Conservation (phyloP, 2,797 vertebrate species). For the Mustela erminea region DNA sequence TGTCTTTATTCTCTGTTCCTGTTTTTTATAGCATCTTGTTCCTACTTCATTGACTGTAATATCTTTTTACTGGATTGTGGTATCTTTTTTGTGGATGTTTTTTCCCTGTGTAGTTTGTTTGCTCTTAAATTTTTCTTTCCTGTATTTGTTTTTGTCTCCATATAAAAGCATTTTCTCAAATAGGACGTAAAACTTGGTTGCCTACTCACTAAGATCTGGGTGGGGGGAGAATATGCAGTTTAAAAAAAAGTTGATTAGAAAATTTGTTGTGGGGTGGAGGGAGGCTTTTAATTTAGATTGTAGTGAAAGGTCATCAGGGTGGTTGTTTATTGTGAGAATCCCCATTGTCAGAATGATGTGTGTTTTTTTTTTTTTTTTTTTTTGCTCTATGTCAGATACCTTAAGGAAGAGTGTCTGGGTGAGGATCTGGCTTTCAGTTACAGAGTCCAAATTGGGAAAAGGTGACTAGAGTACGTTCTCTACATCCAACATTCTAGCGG, state of each 20-base stretch:
- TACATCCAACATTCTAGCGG: neutral
- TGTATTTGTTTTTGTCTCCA: constrained; percentile 16
- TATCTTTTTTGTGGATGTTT: constrained; percentile 41
- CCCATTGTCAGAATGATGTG: neutral
- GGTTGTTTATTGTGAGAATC: neutral
- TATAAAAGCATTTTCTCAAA: constrained; percentile 23
- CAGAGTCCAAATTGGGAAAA: neutral
- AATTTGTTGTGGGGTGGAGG: neutral
- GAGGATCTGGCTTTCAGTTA: neutral
- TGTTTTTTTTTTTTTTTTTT: neutral
- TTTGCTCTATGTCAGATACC: neutral
- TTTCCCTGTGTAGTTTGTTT: neutral
- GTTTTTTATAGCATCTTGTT: constrained; percentile 21
- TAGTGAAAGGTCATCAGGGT: neutral
- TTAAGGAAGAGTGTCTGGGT: neutral
- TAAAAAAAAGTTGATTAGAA: neutral
- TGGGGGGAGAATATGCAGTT: neutral
- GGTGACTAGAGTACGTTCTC: neutral
- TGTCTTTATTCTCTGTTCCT: neutral
- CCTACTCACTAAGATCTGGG: constrained; percentile 4
- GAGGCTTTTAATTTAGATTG: neutral
- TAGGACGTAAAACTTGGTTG: neutral
- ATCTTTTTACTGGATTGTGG: constrained; percentile 19
- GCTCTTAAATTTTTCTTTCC: constrained; percentile 35
- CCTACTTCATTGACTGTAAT: neutral